Evolutionary conservation across 35 echinoderm and acorn worm genomes (phyloP), one percentile per base, ranked within the genome.

Genomic region (Heliocidaris tuberculata): DNA sequence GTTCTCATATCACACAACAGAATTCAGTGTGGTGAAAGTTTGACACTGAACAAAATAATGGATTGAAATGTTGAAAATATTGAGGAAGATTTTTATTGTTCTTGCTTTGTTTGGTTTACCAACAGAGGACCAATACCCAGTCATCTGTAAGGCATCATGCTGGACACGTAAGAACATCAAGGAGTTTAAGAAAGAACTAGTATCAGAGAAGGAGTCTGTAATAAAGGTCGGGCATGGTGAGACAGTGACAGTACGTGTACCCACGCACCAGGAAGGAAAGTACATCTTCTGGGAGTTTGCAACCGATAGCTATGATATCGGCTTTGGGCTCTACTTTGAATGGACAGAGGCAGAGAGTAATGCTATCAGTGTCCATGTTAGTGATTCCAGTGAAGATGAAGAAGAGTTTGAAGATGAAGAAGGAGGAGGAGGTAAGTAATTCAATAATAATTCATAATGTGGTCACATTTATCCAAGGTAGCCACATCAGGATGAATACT

Each of bases 241-340:
- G 85, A 99, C 98, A 4, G 98, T 99, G 19, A 99, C 98, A 6
- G 97, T 99, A 7, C 65, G 98, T 19, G 98, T 99, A n/a, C 98
- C 98, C 29, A 99, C 98, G 19, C 98, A 99, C 49, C 95, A 99
- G 78, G 98, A 99, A 60, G 98, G 96, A 92, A 96, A 96, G 50
- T 97, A 95, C 92, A 96, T 99, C 94, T 99, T 97, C 92, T 99
- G 98, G 98, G 98, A 99, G 90, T 99, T 99, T 99, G 98, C 97
- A 32, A 99, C 98, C 11, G 98, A 99, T 88, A 96, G 96, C 91
- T 99, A 97, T 85, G 98, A 99, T 93, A 95, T 99, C 47, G 98
- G 98, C n/a, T 99, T 99, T 94, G 98, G 98, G 27, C 88, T 99
- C 15, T 97, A 99, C 94, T 99, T 99, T 97, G 98, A 99, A 86